Conservation (phyloP, 2,113 vertebrate genomes). For the Podarcis muralis region DNA sequence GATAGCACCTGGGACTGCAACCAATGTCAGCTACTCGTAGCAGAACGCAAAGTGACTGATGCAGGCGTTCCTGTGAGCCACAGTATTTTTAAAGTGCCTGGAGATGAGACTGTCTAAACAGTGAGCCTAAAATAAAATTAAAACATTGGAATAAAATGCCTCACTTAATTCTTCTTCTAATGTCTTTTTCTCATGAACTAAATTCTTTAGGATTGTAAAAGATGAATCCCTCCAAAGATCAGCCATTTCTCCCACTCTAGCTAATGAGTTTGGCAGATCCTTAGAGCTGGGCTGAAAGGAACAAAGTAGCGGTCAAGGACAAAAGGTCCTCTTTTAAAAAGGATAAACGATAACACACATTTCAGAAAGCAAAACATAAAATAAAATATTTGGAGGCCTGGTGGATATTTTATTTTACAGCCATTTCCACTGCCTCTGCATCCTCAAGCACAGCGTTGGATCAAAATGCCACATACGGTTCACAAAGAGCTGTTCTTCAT, state of each 20-base stretch:
- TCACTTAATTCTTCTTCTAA: not conserved
- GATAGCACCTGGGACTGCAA: not conserved
- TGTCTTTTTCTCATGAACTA: not conserved
- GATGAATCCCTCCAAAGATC: not conserved
- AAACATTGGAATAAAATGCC: not conserved
- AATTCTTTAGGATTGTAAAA: not conserved
- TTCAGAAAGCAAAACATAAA: not conserved
- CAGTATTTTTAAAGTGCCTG: not conserved
- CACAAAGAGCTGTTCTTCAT: conserved; percentile 92
- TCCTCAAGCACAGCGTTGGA: fast-evolving
- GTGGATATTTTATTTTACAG: not conserved
- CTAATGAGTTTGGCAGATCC: not conserved
- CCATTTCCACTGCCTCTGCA: not conserved
- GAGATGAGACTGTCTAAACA: not conserved
- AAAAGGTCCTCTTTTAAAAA: not conserved
- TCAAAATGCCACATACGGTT: conserved; percentile 84
- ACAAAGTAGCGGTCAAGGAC: not conserved
- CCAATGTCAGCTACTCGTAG: not conserved
- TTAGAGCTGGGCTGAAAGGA: not conserved
- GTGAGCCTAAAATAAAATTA: not conserved
- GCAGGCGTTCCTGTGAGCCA: not conserved
- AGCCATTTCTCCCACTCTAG: not conserved
- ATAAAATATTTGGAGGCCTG: not conserved
- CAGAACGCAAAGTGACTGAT: not conserved
- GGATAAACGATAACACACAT: not conserved